Conservation (phyloP, 2,113 vertebrate genomes). For the Gasterosteus aculeatus region DNA sequence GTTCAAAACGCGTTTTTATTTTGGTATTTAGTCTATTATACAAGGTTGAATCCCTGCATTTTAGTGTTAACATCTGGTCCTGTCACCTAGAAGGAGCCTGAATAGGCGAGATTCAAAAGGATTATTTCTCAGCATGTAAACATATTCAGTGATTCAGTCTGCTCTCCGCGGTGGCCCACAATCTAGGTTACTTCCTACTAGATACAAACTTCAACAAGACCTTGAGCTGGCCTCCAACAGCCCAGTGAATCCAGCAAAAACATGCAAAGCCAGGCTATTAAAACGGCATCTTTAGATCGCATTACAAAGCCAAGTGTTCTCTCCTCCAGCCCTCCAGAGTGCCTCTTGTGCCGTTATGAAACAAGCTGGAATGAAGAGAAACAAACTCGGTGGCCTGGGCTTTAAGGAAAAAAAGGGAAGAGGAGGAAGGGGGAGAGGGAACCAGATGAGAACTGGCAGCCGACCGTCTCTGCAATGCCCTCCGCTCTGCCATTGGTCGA, state of each 20-base stretch:
- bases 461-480: constrained; percentile 56
- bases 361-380: constrained; percentile 73
- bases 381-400: constrained; percentile 67
- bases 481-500: constrained; percentile 56
- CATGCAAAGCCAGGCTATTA: constrained; percentile 57
- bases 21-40: background rate
- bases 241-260: constrained; percentile 35
- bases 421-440: constrained; percentile 30
- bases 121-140: constrained; percentile 25
- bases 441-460: constrained; percentile 65
- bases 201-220: constrained; percentile 38
- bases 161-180: constrained; percentile 8
- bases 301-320: constrained; percentile 63
- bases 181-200: constrained; percentile 41
- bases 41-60: background rate
- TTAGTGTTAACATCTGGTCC: background rate
- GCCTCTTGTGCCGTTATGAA: constrained; percentile 73
- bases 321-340: constrained; percentile 70
- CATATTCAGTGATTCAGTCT: constrained; percentile 1
- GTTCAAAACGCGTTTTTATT: background rate
- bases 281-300: constrained; percentile 69
- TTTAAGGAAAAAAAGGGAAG: constrained; percentile 7
- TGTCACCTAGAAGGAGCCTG: constrained; percentile 1
- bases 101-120: background rate
- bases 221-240: constrained; percentile 37